Conservation (phyloP, 2,888 invertebrate species). For the Platycheirus rosarum region DNA sequence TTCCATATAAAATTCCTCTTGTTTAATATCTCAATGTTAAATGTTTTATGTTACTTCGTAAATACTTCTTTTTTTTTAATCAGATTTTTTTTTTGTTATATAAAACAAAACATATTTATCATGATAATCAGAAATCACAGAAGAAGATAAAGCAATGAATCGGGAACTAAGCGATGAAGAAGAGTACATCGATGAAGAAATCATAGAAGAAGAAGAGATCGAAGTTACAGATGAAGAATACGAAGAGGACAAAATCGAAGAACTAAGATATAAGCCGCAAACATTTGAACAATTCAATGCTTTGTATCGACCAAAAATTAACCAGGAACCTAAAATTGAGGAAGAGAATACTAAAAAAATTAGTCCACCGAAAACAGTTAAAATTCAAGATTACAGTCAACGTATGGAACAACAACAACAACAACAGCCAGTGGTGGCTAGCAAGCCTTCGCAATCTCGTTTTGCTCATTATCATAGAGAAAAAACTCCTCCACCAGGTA, state of each 20-base stretch:
- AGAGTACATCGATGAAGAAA: slow-evolving; percentile 80
- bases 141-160: slow-evolving; percentile 76
- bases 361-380: slow-evolving; percentile 40
- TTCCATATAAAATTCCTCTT: neutral
- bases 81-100: neutral
- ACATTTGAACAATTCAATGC: slow-evolving; percentile 80
- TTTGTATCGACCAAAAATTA: slow-evolving; percentile 78
- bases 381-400: slow-evolving; percentile 9
- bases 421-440: slow-evolving; percentile 6
- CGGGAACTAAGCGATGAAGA: slow-evolving; percentile 79
- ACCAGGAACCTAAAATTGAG: slow-evolving; percentile 77
- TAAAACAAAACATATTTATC: slow-evolving; percentile 18
- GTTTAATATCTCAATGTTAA: slow-evolving; percentile 25
- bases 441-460: slow-evolving; percentile 31
- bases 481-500: slow-evolving; percentile 25
- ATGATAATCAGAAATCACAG: slow-evolving; percentile 78
- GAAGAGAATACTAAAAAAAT: slow-evolving; percentile 76
- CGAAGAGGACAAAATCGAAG: slow-evolving; percentile 76
- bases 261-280: slow-evolving; percentile 78
- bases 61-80: slow-evolving; percentile 35
- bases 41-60: slow-evolving; percentile 62
- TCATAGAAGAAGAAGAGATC: slow-evolving; percentile 79
- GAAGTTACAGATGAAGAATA: slow-evolving; percentile 72
- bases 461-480: slow-evolving; percentile 51
- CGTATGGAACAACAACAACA: slow-evolving; percentile 12